Conservation (phyloP, 2,113 vertebrate genomes). For the Dipodomys spectabilis region DNA sequence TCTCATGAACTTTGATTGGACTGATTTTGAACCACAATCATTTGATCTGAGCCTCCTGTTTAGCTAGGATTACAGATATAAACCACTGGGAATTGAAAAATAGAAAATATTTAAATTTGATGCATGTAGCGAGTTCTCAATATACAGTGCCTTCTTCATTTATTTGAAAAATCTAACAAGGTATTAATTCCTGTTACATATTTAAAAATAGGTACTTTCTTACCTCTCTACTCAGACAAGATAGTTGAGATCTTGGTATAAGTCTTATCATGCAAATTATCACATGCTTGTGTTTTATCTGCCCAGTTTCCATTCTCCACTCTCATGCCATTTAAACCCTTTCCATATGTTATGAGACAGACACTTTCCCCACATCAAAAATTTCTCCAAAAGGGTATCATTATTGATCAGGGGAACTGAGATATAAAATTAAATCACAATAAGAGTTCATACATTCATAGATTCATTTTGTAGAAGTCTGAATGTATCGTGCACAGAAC, state of each 20-base stretch:
- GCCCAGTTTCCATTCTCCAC: not conserved
- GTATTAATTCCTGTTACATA: not conserved
- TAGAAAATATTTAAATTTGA: not conserved
- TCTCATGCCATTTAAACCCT: not conserved
- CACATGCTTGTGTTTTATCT: not conserved
- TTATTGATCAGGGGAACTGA: not conserved
- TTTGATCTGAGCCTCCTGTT: too few species aligned
- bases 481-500: not conserved
- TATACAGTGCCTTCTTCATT: not conserved
- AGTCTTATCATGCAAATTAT: not conserved
- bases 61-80: too few species aligned
- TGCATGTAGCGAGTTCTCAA: not conserved
- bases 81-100: not conserved
- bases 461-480: conserved; percentile 1
- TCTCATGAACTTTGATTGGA: too few species aligned
- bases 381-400: not conserved
- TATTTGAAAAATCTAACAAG: not conserved
- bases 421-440: not conserved
- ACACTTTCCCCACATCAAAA: not conserved
- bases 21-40: too few species aligned
- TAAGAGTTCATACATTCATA: not conserved
- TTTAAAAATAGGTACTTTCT: not conserved
- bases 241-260: not conserved
- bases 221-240: too few species aligned
- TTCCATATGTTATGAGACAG: not conserved